These are phyloP conservation scores for Pardosa pseudoannulata DNA, from an alignment of 2,888 invertebrate species.

Conservation along the genomic window DNA sequence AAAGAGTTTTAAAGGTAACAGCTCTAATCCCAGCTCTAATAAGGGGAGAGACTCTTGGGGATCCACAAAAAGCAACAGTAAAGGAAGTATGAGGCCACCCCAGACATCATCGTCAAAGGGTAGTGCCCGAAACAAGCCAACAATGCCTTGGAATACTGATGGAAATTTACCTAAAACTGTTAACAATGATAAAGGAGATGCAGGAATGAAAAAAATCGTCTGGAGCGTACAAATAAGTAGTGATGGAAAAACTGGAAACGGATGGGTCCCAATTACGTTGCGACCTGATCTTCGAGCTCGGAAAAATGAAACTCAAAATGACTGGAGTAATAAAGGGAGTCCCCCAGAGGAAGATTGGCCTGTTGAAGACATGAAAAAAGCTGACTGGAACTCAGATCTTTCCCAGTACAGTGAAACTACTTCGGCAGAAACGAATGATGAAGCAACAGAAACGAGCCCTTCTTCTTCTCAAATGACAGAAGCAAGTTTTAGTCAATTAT, in stretches of 20 bases:
- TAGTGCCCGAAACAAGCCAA: neutral
- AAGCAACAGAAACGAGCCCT: constrained; percentile 14
- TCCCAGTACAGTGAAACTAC: neutral
- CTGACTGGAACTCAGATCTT: neutral
- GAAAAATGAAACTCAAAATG: constrained; percentile 1
- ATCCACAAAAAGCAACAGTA: neutral
- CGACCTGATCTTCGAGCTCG: constrained; percentile 29
- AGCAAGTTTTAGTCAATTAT: constrained; percentile 33
- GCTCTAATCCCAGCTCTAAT: neutral
- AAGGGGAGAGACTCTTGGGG: neutral
- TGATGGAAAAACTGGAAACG: constrained; percentile 53
- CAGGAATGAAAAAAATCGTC: constrained; percentile 45
- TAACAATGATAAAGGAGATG: constrained; percentile 29
- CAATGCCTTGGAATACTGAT: constrained; percentile 17
- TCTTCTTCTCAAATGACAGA: constrained; percentile 21
- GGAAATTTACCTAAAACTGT: neutral
- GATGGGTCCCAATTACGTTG: constrained; percentile 61
- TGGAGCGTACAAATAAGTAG: constrained; percentile 63
- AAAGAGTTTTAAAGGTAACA: no score
- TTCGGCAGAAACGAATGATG: neutral
- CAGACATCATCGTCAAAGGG: constrained; percentile 8
- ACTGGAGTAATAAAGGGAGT: neutral
- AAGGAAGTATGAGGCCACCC: neutral
- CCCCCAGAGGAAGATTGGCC: neutral
- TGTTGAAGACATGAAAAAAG: neutral